Percentiles rank a stretch among this genome's conserved stretches.
Conservation (phyloP, 2,113 vertebrate genomes). For the Centropus unirufus region DNA sequence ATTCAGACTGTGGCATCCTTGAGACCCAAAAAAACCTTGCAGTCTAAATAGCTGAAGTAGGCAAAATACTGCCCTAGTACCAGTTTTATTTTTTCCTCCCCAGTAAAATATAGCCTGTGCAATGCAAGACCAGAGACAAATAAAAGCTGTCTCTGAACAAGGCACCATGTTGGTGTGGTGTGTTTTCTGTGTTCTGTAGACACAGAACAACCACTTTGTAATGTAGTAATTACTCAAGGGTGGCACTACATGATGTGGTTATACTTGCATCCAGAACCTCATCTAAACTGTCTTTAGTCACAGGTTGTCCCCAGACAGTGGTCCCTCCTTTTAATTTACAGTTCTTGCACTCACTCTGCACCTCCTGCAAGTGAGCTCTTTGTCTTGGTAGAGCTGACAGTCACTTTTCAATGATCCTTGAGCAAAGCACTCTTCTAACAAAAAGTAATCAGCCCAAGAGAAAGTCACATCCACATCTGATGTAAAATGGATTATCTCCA, state of each 20-base stretch:
- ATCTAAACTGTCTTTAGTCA: not conserved
- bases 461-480: not conserved
- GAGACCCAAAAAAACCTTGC: not conserved
- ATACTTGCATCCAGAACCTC: not conserved
- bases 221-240: not conserved
- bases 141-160: not conserved
- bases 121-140: not conserved
- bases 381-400: not conserved
- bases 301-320: not conserved
- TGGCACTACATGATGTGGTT: not conserved
- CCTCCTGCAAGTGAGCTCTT: not conserved
- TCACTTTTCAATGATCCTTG: constrained; percentile 27
- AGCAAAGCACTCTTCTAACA: not conserved
- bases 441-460: not conserved
- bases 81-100: not conserved
- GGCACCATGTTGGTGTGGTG: accelerated
- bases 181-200: not conserved
- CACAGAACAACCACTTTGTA: accelerated
- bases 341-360: not conserved
- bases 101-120: not conserved
- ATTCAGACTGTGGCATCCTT: not conserved
- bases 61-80: not conserved
- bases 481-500: constrained; percentile 45
- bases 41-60: not conserved
- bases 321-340: not conserved